These are phyloP conservation scores for Panagrolaimus sp. DNA, from an alignment of 1,140 invertebrate genomes.

Conservation along the genomic window DNA sequence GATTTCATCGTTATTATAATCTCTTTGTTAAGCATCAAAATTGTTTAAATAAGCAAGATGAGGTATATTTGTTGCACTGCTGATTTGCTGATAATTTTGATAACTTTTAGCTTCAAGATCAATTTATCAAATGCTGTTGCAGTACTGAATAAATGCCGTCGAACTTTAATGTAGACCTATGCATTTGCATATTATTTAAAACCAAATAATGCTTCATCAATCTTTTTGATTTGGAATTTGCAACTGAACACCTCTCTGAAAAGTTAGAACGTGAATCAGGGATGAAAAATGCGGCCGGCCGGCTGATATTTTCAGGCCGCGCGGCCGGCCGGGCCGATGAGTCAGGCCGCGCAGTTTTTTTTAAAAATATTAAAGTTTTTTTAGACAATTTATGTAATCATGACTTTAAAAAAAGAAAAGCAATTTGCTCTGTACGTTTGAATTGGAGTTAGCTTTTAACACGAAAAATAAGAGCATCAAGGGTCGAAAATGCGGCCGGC, in stretches of 20 bases:
- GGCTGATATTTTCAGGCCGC: no score
- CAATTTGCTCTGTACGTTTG: no score
- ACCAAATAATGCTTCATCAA: constrained; percentile 97
- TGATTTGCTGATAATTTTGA: background rate
- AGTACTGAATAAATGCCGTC: constrained; percentile 87
- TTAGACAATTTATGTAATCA: no score
- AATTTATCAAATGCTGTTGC: constrained; percentile 87
- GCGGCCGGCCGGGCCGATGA: no score
- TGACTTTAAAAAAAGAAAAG: no score
- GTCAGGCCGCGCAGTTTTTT: no score
- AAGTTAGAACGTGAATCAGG: constrained; percentile 92
- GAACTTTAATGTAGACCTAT: constrained; percentile 95
- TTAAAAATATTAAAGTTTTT: no score
- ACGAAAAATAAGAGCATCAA: no score
- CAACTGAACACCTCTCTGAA: constrained; percentile 91
- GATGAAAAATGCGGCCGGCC: no score
- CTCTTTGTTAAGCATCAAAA: constrained; percentile 99
- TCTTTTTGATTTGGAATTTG: constrained; percentile 92
- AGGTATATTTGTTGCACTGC: constrained; percentile 60
- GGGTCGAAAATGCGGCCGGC: no score
- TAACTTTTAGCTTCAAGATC: constrained; percentile 69
- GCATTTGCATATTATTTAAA: constrained; percentile 96
- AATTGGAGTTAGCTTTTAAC: no score
- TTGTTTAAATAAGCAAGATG: constrained; percentile 92
- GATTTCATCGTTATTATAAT: constrained; percentile 94